Conservation (phyloP, 2,888 invertebrate genomes). For the Melieria omissa region DNA sequence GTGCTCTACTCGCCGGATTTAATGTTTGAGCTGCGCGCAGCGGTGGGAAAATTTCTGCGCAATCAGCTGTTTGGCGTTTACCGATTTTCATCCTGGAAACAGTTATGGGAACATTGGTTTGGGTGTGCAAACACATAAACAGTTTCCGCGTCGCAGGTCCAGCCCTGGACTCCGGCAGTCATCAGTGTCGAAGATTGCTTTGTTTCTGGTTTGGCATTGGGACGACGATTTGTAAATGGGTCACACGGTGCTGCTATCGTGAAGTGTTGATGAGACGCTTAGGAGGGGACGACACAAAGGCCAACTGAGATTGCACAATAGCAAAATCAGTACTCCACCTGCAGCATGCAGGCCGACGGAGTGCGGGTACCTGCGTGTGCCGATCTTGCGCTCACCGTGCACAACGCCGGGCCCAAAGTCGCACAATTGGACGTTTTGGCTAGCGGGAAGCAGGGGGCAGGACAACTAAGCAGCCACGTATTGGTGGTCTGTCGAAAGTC, state of each 20-base stretch:
- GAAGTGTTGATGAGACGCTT: conserved; percentile 17
- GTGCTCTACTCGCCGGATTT: too few relatives aligned
- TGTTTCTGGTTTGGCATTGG: not conserved
- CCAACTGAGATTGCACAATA: conserved; percentile 21
- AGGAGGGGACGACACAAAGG: not conserved
- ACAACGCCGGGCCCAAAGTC: conserved; percentile 9
- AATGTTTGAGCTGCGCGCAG: too few relatives aligned
- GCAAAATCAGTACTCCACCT: conserved; percentile 18
- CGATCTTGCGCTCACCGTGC: conserved; percentile 29
- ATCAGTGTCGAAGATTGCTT: not conserved
- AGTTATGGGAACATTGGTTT: conserved; percentile 7
- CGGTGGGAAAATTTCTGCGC: conserved; percentile 24
- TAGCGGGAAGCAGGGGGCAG: not conserved
- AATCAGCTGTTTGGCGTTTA: conserved; percentile 26
- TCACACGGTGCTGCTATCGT: conserved; percentile 12
- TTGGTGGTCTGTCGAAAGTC: conserved; percentile 23
- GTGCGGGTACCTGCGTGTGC: conserved; percentile 16
- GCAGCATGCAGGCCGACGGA: conserved; percentile 13
- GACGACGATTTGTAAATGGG: not conserved
- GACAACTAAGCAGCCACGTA: conserved; percentile 20
- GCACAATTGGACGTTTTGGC: not conserved
- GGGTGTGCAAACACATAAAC: too few relatives aligned
- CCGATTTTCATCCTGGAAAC: not conserved
- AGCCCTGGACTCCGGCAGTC: conserved; percentile 17
- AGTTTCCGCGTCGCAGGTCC: too few relatives aligned